These are phyloP conservation scores for Sinocyclocheilus rhinocerous DNA, from an alignment of 2,113 vertebrate genomes.

Conservation along the genomic window DNA sequence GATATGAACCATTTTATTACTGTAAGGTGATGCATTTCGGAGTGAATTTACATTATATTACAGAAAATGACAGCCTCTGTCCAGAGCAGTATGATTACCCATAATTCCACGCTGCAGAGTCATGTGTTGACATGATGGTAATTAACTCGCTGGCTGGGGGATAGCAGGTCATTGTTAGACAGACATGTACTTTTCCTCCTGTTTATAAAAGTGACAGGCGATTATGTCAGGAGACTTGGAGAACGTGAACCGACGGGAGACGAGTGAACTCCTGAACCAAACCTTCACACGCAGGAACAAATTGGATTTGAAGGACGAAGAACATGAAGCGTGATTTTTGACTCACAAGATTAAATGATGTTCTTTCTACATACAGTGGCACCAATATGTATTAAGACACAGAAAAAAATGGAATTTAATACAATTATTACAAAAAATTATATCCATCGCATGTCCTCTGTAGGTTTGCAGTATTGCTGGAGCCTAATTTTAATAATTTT, in stretches of 20 bases:
- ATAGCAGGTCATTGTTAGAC: not conserved
- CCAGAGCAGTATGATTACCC: not conserved
- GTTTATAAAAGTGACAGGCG: slow-evolving; percentile 4
- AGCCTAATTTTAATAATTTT: too few relatives aligned
- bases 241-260: not conserved
- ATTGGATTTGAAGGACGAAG: not conserved
- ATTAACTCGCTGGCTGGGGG: not conserved
- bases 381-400: not conserved
- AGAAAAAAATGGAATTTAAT: too few relatives aligned
- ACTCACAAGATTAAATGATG: not conserved
- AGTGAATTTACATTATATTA: not conserved
- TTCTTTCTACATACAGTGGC: not conserved
- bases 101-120: not conserved
- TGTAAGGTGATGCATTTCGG: too few relatives aligned
- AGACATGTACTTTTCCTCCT: not conserved
- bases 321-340: not conserved
- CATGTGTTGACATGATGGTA: not conserved
- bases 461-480: too few relatives aligned
- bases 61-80: not conserved
- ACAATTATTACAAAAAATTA: too few relatives aligned
- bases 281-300: not conserved
- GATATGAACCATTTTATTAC: too few relatives aligned
- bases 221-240: not conserved
- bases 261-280: not conserved
- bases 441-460: too few relatives aligned